Conservation (phyloP, 2,797 vertebrate genomes). For the Manis javanica region DNA sequence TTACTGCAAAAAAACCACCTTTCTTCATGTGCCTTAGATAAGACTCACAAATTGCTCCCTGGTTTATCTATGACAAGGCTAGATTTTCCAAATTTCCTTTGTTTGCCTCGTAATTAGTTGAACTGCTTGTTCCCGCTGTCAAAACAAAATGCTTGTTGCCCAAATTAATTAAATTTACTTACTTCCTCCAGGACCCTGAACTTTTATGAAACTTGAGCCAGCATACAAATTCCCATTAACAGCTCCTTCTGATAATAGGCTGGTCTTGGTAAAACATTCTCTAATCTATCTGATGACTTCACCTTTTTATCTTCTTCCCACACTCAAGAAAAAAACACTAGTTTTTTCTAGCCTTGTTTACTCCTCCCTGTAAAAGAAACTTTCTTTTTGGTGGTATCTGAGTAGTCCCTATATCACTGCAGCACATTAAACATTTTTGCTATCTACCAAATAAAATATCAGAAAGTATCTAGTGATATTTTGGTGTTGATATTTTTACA, state of each 20-base stretch:
- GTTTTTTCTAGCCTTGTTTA: neutral
- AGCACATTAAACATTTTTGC: neutral
- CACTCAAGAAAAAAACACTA: neutral
- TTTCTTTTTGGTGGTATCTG: neutral
- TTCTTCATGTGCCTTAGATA: neutral
- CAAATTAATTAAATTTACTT: neutral
- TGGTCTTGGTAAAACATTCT: neutral
- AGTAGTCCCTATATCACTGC: neutral
- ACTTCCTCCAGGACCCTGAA: neutral
- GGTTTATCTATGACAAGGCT: neutral
- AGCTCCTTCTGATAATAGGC: neutral
- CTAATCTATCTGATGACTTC: neutral
- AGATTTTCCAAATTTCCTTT: neutral
- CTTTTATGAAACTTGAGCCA: neutral
- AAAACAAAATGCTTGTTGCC: neutral
- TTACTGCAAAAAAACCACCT: neutral
- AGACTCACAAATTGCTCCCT: neutral
- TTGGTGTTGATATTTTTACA: neutral
- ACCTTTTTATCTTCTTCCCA: neutral
- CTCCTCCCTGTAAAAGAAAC: neutral
- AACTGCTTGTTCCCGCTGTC: neutral
- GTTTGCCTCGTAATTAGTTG: neutral
- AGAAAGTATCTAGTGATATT: neutral
- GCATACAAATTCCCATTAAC: neutral
- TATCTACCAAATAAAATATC: neutral